These are phyloP conservation scores for Morinoia aosen DNA, from an alignment of 2,888 invertebrate species.

Conservation along the genomic window DNA sequence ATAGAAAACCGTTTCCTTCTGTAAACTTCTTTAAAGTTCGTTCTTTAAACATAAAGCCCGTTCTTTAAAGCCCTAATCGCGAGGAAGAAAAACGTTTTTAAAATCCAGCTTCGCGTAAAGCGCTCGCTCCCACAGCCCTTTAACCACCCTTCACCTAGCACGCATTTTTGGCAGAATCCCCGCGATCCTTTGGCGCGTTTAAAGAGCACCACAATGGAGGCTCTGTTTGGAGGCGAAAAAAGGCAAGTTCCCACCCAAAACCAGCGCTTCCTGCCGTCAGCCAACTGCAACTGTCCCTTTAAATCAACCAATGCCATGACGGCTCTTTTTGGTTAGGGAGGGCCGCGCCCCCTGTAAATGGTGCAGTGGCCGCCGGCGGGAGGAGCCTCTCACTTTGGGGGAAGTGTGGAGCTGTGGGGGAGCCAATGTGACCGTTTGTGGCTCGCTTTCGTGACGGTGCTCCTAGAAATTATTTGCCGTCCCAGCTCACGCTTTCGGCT, in stretches of 20 bases:
- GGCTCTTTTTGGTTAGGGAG: conserved; percentile 24
- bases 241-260: conserved; percentile 48
- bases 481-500: background rate
- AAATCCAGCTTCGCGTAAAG: background rate
- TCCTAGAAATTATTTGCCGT: background rate
- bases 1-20: too few species aligned
- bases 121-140: conserved; percentile 25
- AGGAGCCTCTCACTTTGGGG: conserved; percentile 19
- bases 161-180: conserved; percentile 19
- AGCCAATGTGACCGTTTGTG: conserved; percentile 25
- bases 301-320: conserved; percentile 40
- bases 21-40: background rate
- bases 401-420: background rate
- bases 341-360: background rate
- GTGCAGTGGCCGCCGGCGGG: background rate
- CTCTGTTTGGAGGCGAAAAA: background rate
- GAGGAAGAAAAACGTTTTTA: background rate
- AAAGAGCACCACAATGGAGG: conserved; percentile 29
- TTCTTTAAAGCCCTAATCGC: background rate
- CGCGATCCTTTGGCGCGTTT: background rate
- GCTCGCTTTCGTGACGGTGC: background rate
- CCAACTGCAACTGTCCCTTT: conserved; percentile 31
- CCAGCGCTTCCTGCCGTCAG: background rate
- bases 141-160: background rate
- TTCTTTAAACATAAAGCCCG: background rate